These are phyloP conservation scores for Phyllotis vaccarum DNA, from an alignment of 2,797 vertebrate genomes.

Conservation along the genomic window DNA sequence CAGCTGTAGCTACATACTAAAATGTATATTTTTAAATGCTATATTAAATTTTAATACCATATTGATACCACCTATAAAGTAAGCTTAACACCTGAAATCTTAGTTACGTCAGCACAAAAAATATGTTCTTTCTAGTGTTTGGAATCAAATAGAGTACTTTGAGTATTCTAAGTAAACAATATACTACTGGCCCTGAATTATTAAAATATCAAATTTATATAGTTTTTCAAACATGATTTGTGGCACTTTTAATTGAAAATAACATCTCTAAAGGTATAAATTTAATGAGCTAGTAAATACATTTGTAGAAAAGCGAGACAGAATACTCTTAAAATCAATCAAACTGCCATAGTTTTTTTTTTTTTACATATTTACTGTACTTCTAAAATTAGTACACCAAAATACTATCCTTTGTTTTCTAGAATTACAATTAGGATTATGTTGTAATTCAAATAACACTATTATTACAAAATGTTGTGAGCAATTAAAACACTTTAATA, in stretches of 20 bases:
- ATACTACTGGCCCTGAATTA: not conserved
- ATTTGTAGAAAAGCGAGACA: slow-evolving; percentile 7
- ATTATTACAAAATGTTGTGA: not conserved
- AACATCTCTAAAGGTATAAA: slow-evolving; percentile 8
- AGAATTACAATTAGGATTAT: not conserved
- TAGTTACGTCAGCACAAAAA: not conserved
- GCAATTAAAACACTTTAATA: slow-evolving; percentile 18
- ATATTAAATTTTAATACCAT: slow-evolving; percentile 24
- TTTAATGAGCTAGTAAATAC: not conserved
- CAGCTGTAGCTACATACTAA: slow-evolving; percentile 9
- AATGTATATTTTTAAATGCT: slow-evolving; percentile 45
- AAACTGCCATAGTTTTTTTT: slow-evolving; percentile 11
- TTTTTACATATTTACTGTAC: not conserved
- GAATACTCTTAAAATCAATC: slow-evolving; percentile 2
- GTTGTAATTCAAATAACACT: not conserved
- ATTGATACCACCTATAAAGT: slow-evolving; percentile 7
- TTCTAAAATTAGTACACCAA: slow-evolving; percentile 29
- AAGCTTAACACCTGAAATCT: not conserved
- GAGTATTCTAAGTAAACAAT: not conserved
- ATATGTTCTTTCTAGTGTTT: not conserved
- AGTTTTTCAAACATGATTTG: not conserved
- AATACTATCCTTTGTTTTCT: slow-evolving; percentile 26
- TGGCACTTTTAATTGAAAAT: slow-evolving; percentile 48
- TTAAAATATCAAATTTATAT: slow-evolving; percentile 39
- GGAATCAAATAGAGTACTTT: not conserved